Evolutionary conservation across 2,113 vertebrate genomes (phyloP).

Genomic region (Bufo gargarizans): DNA sequence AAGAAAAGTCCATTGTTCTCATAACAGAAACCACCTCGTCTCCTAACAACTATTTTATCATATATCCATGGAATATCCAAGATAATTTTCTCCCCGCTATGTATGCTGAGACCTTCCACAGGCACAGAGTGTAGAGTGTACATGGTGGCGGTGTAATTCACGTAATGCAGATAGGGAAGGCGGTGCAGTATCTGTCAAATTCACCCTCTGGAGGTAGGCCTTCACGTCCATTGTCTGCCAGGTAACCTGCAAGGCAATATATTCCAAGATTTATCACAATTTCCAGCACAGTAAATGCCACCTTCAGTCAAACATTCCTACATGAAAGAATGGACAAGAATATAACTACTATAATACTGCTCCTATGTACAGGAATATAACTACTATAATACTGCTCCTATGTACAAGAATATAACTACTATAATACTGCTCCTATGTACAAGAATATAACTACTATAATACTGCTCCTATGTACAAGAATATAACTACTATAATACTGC

Average conservation of each 20-base stretch:
- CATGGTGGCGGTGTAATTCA: slow-evolving; percentile 67
- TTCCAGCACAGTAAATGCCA: background rate
- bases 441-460: slow-evolving; percentile 1
- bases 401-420: background rate
- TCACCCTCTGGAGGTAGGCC: slow-evolving; percentile 64
- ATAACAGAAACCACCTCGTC: slow-evolving; percentile 74
- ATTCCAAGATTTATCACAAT: background rate
- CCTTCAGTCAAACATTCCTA: background rate
- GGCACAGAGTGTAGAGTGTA: slow-evolving; percentile 70
- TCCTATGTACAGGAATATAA: background rate
- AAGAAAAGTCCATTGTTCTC: slow-evolving; percentile 77
- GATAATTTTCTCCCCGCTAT: slow-evolving; percentile 67
- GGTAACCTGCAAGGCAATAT: background rate
- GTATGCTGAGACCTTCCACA: slow-evolving; percentile 73
- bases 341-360: too few relatives aligned
- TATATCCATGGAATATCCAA: slow-evolving; percentile 65
- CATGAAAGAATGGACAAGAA: background rate
- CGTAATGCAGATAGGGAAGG: slow-evolving; percentile 64
- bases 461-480: background rate
- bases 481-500: background rate
- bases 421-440: background rate
- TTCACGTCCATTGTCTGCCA: slow-evolving; percentile 65
- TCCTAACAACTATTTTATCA: slow-evolving; percentile 72
- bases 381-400: slow-evolving; percentile 3
- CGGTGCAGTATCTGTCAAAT: slow-evolving; percentile 41